phyloP scores from a whole-genome alignment of 2,888 invertebrate species.

The Rotaria magnacalcarata region DNA sequence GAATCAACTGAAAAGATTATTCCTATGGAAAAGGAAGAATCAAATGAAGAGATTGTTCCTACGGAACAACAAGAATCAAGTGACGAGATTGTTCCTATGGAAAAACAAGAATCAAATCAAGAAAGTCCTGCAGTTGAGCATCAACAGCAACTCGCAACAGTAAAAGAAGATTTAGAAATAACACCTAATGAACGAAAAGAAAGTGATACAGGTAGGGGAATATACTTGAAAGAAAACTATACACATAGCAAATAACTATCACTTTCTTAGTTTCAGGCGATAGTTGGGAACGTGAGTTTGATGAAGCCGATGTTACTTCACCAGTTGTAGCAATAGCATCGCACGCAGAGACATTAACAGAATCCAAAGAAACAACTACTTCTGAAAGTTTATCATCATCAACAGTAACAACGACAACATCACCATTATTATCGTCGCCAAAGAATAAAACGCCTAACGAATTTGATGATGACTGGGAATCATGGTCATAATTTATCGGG shows the following conservation, averaged over 20 bases:
- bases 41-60: background rate
- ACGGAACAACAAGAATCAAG: background rate
- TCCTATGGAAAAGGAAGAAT: background rate
- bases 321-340: background rate
- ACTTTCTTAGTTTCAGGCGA: background rate
- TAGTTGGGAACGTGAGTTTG: slow-evolving; percentile 15
- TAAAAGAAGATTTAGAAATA: background rate
- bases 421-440: background rate
- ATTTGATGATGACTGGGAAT: slow-evolving; percentile 12
- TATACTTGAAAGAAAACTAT: background rate
- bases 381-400: background rate
- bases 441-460: background rate
- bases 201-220: background rate
- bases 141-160: background rate
- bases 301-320: background rate
- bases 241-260: background rate
- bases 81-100: background rate
- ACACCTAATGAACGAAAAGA: background rate
- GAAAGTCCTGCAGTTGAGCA: background rate
- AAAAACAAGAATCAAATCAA: background rate
- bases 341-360: background rate
- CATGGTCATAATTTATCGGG: background rate
- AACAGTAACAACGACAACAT: background rate
- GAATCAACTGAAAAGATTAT: background rate
- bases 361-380: background rate